phyloP scores from a whole-genome alignment of 2,888 invertebrate species.

The Chamaedrilus cognettii region DNA sequence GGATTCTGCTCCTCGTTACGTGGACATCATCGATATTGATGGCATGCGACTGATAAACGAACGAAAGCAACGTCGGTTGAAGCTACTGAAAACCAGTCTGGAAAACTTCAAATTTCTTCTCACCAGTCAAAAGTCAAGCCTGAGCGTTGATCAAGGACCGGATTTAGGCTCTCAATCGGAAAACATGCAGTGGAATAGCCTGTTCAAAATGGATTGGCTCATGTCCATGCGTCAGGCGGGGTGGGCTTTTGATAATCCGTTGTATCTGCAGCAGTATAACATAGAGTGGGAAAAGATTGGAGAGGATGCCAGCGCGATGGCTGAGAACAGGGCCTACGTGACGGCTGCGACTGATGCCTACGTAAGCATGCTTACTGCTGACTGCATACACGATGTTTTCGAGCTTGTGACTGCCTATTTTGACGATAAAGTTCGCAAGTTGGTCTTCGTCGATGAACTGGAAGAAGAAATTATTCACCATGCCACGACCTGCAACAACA shows the following conservation, averaged over 20 bases:
- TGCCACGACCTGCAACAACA: slow-evolving; percentile 11
- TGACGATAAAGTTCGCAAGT: background rate
- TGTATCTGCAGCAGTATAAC: slow-evolving; percentile 26
- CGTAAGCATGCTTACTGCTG: slow-evolving; percentile 21
- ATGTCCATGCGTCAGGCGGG: background rate
- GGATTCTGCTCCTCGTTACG: slow-evolving; percentile 12
- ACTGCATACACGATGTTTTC: slow-evolving; percentile 26
- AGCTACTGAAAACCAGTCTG: slow-evolving; percentile 8
- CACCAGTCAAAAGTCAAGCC: no score
- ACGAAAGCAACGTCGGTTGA: slow-evolving; percentile 9
- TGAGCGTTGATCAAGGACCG: background rate
- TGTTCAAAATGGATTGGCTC: slow-evolving; percentile 5
- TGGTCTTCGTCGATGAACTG: slow-evolving; percentile 2
- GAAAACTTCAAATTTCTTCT: slow-evolving; percentile 6
- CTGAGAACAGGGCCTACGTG: slow-evolving; percentile 12
- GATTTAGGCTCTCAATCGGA: background rate
- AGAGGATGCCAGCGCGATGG: slow-evolving; percentile 1
- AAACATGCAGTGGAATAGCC: background rate
- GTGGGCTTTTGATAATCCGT: slow-evolving; percentile 6
- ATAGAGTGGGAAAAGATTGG: slow-evolving; percentile 24
- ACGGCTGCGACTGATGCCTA: slow-evolving; percentile 25
- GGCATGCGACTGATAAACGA: background rate
- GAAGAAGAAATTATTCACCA: slow-evolving; percentile 29
- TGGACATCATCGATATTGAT: slow-evolving; percentile 4
- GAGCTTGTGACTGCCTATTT: slow-evolving; percentile 17